Evolutionary conservation across 2,888 invertebrate genomes (phyloP).

Genomic region (Blastobasis adustella): DNA sequence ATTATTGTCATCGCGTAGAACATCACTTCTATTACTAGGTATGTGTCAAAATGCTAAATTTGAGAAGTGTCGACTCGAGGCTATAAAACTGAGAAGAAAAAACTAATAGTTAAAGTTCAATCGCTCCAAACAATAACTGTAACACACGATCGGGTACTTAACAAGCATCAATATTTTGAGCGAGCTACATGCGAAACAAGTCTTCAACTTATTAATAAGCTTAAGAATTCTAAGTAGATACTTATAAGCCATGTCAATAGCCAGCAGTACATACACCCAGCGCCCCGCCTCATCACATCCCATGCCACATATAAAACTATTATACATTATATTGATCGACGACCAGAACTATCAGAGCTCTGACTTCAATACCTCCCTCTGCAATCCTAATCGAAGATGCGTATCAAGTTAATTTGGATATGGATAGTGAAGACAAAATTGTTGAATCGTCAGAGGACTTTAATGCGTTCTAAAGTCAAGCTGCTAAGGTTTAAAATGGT

Average conservation of each 20-base stretch:
- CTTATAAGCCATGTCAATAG: constrained; percentile 47
- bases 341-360: constrained; percentile 48
- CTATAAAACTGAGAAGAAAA: not conserved
- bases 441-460: constrained; percentile 22
- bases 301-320: constrained; percentile 53
- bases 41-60: too few species aligned
- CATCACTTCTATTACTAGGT: too few species aligned
- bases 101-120: not conserved
- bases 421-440: constrained; percentile 28
- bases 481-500: constrained; percentile 32
- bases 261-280: constrained; percentile 60
- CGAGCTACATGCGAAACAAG: constrained; percentile 26
- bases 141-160: not conserved
- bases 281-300: constrained; percentile 69
- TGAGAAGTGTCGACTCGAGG: too few species aligned
- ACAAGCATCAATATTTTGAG: not conserved
- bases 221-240: constrained; percentile 43
- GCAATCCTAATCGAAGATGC: constrained; percentile 58
- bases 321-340: constrained; percentile 29
- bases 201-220: constrained; percentile 43
- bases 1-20: too few species aligned
- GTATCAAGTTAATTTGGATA: constrained; percentile 56
- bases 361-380: constrained; percentile 60
- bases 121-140: not conserved
- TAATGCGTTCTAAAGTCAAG: constrained; percentile 22